Conservation (phyloP, 2,113 vertebrate genomes). For the Pollimyrus isidori region DNA sequence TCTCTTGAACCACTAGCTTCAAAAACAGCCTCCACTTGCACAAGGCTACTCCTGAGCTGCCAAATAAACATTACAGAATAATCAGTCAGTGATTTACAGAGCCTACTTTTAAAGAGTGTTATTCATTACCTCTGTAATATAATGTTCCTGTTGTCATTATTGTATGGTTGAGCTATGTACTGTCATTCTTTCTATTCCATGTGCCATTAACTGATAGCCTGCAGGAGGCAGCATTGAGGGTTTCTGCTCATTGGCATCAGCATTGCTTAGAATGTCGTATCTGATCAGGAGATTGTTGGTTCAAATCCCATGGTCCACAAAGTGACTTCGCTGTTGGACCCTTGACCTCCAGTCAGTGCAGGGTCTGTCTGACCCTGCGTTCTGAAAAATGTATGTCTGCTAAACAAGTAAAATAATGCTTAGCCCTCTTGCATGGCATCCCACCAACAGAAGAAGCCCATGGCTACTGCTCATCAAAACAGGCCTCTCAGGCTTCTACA, state of each 20-base stretch:
- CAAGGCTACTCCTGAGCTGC: background rate
- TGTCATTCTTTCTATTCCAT: background rate
- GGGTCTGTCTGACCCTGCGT: background rate
- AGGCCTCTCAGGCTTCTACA: background rate
- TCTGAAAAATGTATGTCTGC: background rate
- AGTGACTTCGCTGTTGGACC: background rate
- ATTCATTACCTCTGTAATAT: background rate
- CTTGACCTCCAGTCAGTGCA: background rate
- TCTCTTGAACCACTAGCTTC: background rate
- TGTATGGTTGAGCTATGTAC: background rate
- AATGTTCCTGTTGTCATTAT: background rate
- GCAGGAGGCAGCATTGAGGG: background rate
- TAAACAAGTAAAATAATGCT: background rate
- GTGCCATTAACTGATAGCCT: background rate
- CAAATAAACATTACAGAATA: background rate
- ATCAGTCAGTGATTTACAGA: background rate
- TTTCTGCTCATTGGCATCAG: background rate
- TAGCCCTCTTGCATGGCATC: background rate
- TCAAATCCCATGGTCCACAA: background rate
- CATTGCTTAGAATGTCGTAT: background rate
- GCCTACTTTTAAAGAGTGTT: background rate
- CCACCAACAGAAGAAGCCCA: background rate
- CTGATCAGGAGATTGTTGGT: background rate
- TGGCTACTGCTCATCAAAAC: background rate
- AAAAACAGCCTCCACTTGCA: background rate